Conservation (phyloP, 2,888 invertebrate genomes). For the Druceiella hillmani region DNA sequence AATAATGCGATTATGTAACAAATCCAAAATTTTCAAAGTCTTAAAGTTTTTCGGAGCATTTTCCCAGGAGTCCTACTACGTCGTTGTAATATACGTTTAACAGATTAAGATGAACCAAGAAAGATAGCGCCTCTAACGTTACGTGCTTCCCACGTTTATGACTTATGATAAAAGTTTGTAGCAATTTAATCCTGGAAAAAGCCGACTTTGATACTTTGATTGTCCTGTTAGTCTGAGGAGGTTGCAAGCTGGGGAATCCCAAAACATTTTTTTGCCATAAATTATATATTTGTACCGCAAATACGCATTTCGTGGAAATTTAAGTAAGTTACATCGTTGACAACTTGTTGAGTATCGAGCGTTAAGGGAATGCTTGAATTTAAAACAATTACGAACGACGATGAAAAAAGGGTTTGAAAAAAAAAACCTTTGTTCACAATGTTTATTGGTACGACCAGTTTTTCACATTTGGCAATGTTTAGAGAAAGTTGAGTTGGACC, state of each 20-base stretch:
- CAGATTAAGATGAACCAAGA: constrained; percentile 68
- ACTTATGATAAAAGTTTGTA: constrained; percentile 77
- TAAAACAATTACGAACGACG: too few relatives aligned
- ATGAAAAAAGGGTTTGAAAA: too few relatives aligned
- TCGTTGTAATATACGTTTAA: constrained; percentile 82
- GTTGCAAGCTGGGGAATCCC: constrained; percentile 68
- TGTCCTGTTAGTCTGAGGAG: constrained; percentile 70
- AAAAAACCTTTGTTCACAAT: constrained; percentile 39
- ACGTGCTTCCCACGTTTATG: constrained; percentile 75
- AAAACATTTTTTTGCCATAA: constrained; percentile 65
- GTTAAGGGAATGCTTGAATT: constrained; percentile 42
- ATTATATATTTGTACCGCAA: constrained; percentile 40
- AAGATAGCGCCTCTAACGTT: constrained; percentile 81
- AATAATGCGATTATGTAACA: constrained; percentile 78
- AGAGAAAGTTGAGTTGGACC: constrained; percentile 36
- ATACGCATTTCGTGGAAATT: constrained; percentile 45
- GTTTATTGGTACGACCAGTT: constrained; percentile 42
- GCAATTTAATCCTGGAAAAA: constrained; percentile 66
- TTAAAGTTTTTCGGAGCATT: constrained; percentile 72
- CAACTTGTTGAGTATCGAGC: constrained; percentile 35
- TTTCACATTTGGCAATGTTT: constrained; percentile 43
- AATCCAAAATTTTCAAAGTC: constrained; percentile 71
- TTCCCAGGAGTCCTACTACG: constrained; percentile 74
- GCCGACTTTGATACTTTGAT: constrained; percentile 78
- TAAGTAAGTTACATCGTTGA: constrained; percentile 37